These are phyloP conservation scores for Semicossyphus pulcher DNA, from an alignment of 2,113 vertebrate genomes.

Conservation along the genomic window DNA sequence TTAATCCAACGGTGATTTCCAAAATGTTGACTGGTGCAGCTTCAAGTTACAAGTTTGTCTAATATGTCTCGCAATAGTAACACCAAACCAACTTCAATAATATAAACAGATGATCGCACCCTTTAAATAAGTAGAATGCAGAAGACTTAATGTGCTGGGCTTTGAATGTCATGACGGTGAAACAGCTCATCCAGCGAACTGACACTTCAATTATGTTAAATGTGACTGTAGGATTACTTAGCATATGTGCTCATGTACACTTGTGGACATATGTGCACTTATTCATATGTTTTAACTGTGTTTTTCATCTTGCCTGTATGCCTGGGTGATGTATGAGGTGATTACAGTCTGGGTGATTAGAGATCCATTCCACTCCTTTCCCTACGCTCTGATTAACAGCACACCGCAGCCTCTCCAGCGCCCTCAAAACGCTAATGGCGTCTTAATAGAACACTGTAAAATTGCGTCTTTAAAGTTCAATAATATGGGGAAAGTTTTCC, in stretches of 20 bases:
- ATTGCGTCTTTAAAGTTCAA: conserved; percentile 35
- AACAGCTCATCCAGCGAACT: neutral
- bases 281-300: conserved; percentile 4
- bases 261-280: neutral
- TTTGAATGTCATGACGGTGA: too few relatives aligned
- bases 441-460: conserved; percentile 48
- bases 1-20: too few relatives aligned
- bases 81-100: too few relatives aligned
- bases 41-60: too few relatives aligned
- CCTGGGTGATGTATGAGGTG: conserved; percentile 67
- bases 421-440: conserved; percentile 51
- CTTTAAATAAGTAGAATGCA: too few relatives aligned
- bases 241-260: neutral
- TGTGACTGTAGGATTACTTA: neutral
- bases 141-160: too few relatives aligned
- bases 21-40: too few relatives aligned
- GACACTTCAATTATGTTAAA: neutral
- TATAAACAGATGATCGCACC: too few relatives aligned
- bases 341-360: conserved; percentile 73
- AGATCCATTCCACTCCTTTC: conserved; percentile 65
- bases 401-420: conserved; percentile 25
- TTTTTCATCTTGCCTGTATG: conserved; percentile 16
- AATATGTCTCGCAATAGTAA: too few relatives aligned
- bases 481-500: conserved; percentile 21
- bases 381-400: conserved; percentile 69